Conservation (phyloP, 2,113 vertebrate species). For the Noctilio leporinus region DNA sequence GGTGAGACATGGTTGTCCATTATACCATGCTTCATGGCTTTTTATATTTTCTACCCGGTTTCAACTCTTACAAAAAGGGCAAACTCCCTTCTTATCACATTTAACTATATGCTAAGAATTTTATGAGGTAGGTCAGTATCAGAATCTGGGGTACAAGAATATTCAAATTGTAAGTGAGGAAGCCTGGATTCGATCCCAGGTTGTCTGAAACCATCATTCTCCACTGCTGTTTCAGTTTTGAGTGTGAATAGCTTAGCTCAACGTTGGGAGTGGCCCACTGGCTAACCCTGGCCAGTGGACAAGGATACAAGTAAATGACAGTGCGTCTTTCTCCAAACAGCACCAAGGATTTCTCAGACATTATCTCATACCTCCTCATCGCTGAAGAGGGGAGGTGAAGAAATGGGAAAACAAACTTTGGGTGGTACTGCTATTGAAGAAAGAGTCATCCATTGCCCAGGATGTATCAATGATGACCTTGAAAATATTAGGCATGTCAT, state of each 20-base stretch:
- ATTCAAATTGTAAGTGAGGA: background rate
- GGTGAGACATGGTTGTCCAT: background rate
- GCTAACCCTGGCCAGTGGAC: background rate
- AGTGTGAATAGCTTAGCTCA: background rate
- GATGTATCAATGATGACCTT: background rate
- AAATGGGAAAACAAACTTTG: background rate
- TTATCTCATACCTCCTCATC: background rate
- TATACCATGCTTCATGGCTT: background rate
- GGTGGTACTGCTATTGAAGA: background rate
- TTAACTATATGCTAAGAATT: background rate
- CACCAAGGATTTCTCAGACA: conserved; percentile 9
- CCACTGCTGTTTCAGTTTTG: background rate
- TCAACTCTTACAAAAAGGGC: background rate
- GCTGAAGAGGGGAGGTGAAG: background rate
- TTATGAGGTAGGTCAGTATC: background rate
- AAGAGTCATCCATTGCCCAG: background rate
- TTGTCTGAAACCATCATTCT: background rate
- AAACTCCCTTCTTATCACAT: background rate
- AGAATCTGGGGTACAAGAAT: background rate
- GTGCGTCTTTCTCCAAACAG: background rate
- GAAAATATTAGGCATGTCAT: background rate
- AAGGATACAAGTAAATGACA: background rate
- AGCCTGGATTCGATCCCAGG: background rate
- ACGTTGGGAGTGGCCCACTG: background rate
- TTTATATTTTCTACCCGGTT: background rate